These are phyloP conservation scores for Neopipo cinnamomea DNA, from an alignment of 2,113 vertebrate genomes.

Conservation along the genomic window DNA sequence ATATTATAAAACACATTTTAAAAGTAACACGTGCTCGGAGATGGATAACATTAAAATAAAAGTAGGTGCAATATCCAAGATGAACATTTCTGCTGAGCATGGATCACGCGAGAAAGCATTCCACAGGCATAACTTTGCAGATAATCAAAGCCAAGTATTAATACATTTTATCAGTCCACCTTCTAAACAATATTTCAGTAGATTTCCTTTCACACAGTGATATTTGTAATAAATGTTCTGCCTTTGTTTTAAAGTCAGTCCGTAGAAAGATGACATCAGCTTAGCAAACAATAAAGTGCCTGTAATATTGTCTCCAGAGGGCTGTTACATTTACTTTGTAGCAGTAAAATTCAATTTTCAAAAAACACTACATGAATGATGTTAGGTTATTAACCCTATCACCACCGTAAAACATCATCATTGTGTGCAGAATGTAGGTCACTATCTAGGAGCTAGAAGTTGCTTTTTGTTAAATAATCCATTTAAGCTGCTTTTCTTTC, in stretches of 20 bases:
- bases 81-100: slow-evolving; percentile 54
- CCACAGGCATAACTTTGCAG: slow-evolving; percentile 74
- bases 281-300: slow-evolving; percentile 96
- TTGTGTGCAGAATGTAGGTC: slow-evolving; percentile 79
- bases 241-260: slow-evolving; percentile 92
- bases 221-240: slow-evolving; percentile 93
- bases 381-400: slow-evolving; percentile 85
- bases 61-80: slow-evolving; percentile 54
- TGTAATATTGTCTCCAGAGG: slow-evolving; percentile 93
- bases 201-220: slow-evolving; percentile 97
- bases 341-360: slow-evolving; percentile 90
- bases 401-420: slow-evolving; percentile 76
- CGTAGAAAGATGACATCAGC: slow-evolving; percentile 98
- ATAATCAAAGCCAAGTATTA: slow-evolving; percentile 80
- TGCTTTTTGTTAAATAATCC: slow-evolving; percentile 81
- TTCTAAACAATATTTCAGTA: slow-evolving; percentile 90
- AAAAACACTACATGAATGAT: slow-evolving; percentile 84
- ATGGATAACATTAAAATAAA: slow-evolving; percentile 45
- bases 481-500: slow-evolving; percentile 78
- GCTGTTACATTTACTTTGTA: slow-evolving; percentile 93
- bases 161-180: slow-evolving; percentile 82
- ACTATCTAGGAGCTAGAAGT: slow-evolving; percentile 76
- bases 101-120: slow-evolving; percentile 68
- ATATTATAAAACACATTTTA: slow-evolving; percentile 55
- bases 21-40: slow-evolving; percentile 62